Base-by-base conservation (phyloP, 2,888 invertebrate genomes). In the Euproctis similis region DNA sequence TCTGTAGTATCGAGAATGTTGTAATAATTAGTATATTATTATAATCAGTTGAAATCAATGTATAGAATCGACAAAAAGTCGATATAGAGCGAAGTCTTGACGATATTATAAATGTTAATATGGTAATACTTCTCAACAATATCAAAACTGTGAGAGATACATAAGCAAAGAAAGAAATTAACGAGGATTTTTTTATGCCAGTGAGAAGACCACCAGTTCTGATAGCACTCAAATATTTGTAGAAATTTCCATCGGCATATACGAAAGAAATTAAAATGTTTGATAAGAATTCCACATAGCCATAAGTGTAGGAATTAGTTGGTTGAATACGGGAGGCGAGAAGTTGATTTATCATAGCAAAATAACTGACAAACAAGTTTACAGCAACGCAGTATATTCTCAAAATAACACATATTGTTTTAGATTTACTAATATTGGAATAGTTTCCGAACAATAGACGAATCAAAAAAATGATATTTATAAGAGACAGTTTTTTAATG, bases 1-100 rank as follows among this genome's bases (percentile, higher is more conserved):
- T 8, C 3, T 30, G 30, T 6, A 30, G 8, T 16, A 26, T 9
- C 4, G 30, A 30, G 18, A 30, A 30, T 12, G 26, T 21, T 5
- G 25, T 25, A 8, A 16, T 12, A 0, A 16, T n/a, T 4, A 12
- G 8, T 10, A 21, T 14, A 14, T 27, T 14, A 8, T 21, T 14
- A 2, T 10, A 27, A 14, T 27, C 12, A 9, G 12, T 19, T 14
- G 19, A 12, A 19, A 12, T 8, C 1, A 12, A 4, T 12, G 8
- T 12, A 17, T 11, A 12, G 1, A 16, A 10, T 5, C 9, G 11
- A 21, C 4, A 21, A 14, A 14, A 14, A 11, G 21, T 5, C 4
- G 2, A 21, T 21, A 9, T 8, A 21, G 8, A 3, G n/a, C n/a
- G n/a, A n/a, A n/a, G n/a, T n/a, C n/a, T n/a, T n/a, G n/a, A n/a